phyloP scores from a whole-genome alignment of 1,140 invertebrate species.

The Telenomus remus region DNA sequence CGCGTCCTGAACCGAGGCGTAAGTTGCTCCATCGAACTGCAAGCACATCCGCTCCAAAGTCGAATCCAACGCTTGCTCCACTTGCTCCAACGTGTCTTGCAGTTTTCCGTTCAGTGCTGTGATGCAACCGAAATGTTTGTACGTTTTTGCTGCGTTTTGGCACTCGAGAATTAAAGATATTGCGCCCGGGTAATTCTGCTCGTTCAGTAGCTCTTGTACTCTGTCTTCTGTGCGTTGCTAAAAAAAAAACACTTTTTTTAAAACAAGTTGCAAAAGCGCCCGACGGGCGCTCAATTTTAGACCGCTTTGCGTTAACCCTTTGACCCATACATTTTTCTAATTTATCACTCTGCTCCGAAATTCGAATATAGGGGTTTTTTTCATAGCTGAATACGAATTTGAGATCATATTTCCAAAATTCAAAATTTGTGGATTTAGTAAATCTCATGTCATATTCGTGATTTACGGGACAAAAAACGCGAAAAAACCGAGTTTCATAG shows the following conservation, averaged over 20 bases:
- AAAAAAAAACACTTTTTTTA: slow-evolving; percentile 62
- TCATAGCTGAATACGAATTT: too few relatives aligned
- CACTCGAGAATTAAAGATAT: slow-evolving; percentile 92
- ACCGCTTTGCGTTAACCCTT: too few relatives aligned
- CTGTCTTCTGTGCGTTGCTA: slow-evolving; percentile 89
- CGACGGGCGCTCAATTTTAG: too few relatives aligned
- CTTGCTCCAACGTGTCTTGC: slow-evolving; percentile 92
- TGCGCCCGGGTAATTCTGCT: slow-evolving; percentile 91
- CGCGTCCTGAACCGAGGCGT: slow-evolving; percentile 88
- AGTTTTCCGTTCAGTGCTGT: slow-evolving; percentile 89
- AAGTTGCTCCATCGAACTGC: slow-evolving; percentile 83
- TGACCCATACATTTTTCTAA: too few relatives aligned
- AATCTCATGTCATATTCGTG: too few relatives aligned
- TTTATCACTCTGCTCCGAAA: too few relatives aligned
- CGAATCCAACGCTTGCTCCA: slow-evolving; percentile 93
- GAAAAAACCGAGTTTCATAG: too few relatives aligned
- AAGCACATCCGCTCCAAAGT: slow-evolving; percentile 87
- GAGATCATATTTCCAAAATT: too few relatives aligned
- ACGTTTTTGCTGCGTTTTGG: slow-evolving; percentile 86
- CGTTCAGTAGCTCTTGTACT: slow-evolving; percentile 86
- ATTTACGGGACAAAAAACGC: too few relatives aligned
- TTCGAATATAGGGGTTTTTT: too few relatives aligned
- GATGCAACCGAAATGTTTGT: slow-evolving; percentile 90
- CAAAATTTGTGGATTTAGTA: too few relatives aligned
- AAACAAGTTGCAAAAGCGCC: too few relatives aligned